These are phyloP conservation scores for Gisinianus flammeolus DNA, from an alignment of 2,888 invertebrate genomes.

Conservation along the genomic window DNA sequence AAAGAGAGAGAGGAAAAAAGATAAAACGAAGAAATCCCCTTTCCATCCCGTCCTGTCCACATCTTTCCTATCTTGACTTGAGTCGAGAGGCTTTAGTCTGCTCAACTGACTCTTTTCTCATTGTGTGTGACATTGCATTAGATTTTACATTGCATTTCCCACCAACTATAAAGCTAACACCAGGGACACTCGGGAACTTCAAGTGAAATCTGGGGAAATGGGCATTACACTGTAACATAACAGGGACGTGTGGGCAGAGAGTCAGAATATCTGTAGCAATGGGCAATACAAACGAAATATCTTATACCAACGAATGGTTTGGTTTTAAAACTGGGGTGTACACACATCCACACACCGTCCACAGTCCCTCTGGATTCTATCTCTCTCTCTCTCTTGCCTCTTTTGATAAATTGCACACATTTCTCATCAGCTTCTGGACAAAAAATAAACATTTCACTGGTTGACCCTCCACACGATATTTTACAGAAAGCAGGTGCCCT, in stretches of 20 bases:
- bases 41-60: slow-evolving; percentile 30
- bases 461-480: slow-evolving; percentile 32
- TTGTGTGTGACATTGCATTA: slow-evolving; percentile 30
- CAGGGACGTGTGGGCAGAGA: too few species aligned
- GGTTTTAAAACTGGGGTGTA: too few species aligned
- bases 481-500: slow-evolving; percentile 35
- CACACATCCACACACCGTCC: too few species aligned
- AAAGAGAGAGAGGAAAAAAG: neutral
- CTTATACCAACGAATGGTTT: neutral
- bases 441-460: slow-evolving; percentile 33
- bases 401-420: slow-evolving; percentile 28
- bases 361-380: slow-evolving; percentile 23
- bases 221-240: neutral
- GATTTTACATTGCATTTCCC: slow-evolving; percentile 20
- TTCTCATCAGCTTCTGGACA: slow-evolving; percentile 18
- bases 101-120: slow-evolving; percentile 20
- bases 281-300: too few species aligned
- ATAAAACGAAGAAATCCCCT: slow-evolving; percentile 6
- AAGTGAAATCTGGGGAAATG: neutral
- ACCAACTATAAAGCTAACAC: slow-evolving; percentile 15
- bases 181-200: slow-evolving; percentile 24
- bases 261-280: too few species aligned
- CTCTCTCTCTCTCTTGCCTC: slow-evolving; percentile 11
- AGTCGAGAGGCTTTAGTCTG: slow-evolving; percentile 24
- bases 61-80: slow-evolving; percentile 32